Evolutionary conservation across 2,113 vertebrate genomes (phyloP), one percentile per base, ranked within the genome.

Genomic region (Stomatorhinus ivindoensis): DNA sequence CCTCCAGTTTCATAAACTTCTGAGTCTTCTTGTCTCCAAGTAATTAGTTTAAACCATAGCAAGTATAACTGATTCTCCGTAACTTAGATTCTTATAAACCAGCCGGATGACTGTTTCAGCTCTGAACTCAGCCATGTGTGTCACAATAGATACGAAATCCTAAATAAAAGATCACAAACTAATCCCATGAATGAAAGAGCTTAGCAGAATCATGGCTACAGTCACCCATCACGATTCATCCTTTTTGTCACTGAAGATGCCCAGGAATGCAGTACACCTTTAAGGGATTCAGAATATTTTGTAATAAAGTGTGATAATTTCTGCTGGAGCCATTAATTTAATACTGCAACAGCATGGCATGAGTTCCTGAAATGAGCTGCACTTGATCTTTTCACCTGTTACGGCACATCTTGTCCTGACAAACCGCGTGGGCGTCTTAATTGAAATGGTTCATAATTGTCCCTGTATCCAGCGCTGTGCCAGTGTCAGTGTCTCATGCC

Each of bases 271-370:
- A 82, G 46, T 89, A 17, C 39, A 76, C 80, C 88, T 85, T 89
- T 89, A 51, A 46, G 50, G 88, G 80, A 83, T 89, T 21, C 51
- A 61, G 58, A 84, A 61, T 4, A 82, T 65, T 82, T 21, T 83
- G 73, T 55, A 53, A 83, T 84, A 27, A 89, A 89, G 76, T 53
- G 19, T 15, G 76, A 76, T 47, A 87, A 91, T 92, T 92, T 94
- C 93, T 94, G 93, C 93, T 93, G 93, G 92, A 91, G 91, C 93
- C 86, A 92, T 94, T 94, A 93, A 91, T 92, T 93, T 92, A 93
- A 93, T 94, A 92, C 92, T 91, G 89, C 88, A 82, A 91, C 90
- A 50, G 51, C 82, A 87, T 89, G 92, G 91, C 92, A 92, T 91
- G 91, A 91, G 91, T 94, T 94, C 92, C 90, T 83, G 89, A 89